Base-by-base conservation (phyloP, 2,113 vertebrate genomes). In the Microcebus lehilahytsara region DNA sequence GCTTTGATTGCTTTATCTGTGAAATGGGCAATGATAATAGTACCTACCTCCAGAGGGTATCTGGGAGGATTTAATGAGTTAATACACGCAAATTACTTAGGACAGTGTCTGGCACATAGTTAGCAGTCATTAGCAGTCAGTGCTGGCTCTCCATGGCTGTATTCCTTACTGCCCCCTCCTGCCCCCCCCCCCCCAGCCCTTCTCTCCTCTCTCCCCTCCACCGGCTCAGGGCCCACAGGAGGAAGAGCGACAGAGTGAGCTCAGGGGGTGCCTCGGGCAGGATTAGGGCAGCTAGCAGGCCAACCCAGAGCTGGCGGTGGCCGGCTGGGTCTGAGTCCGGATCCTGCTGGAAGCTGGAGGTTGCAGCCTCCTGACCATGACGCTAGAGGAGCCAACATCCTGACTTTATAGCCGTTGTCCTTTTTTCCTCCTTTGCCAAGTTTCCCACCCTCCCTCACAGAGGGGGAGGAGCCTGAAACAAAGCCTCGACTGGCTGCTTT, bases 401-500 rank as follows among this genome's bases (percentile, higher is more conserved):
- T 42, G 85, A 83, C 0, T 40, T 83, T 23, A 27, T 10, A 56
- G 86, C 27, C 27, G 37, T 37, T 8, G 3, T 25, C 25, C 5
- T 17, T 10, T 30, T 11, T 14, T 13, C 22, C 5, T 46, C 37
- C 11, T 86, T 75, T 23, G 66, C 13, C 34, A 74, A 86, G 58
- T n/a, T 79, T 96, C 79, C 83, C 27, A 58, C 27, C 5, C 27
- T 64, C 25, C 37, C 42, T 60, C 30, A 34, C 5, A 20, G 49
- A 51, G 13, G 27, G 71, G 71, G 32, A 72, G 69, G 88, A 95
- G 69, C 60, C 77, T 56, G 53, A 66, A 78, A 37, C 22, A 84
- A 85, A 92, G 89, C 27, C 37, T 80, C 66, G 62, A 89, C 69
- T 74, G 88, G 84, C 84, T 92, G 67, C 46, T 83, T 95, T 85